A percentile compares a stretch with the other conserved stretches of the same genome.
Conservation (phyloP, 2,888 invertebrate genomes). For the Balanococcus diminutus region DNA sequence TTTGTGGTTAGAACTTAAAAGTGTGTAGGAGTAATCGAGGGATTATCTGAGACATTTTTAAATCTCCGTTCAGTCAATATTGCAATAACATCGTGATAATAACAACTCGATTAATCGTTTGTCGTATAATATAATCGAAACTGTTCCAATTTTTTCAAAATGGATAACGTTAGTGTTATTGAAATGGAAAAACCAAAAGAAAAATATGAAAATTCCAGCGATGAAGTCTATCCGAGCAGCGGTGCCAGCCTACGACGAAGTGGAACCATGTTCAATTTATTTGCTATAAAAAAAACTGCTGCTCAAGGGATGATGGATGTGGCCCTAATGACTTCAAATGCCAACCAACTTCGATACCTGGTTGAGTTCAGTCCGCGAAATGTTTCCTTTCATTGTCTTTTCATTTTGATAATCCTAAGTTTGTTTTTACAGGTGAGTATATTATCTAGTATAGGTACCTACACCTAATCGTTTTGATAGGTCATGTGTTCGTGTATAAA, state of each 20-base stretch:
- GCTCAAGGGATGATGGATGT: constrained; percentile 94
- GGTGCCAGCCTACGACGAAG: neutral
- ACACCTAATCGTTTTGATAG: no score
- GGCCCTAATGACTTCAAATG: constrained; percentile 85
- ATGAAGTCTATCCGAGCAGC: neutral
- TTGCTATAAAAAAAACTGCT: constrained; percentile 87
- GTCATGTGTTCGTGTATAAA: no score
- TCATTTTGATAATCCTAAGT: constrained; percentile 76
- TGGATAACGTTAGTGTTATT: neutral
- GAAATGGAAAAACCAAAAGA: neutral
- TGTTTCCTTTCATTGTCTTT: constrained; percentile 69
- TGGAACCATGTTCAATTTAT: constrained; percentile 66
- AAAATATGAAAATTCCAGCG: neutral
- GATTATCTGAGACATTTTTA: neutral
- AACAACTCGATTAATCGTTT: neutral
- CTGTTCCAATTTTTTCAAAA: neutral
- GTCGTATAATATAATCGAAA: neutral
- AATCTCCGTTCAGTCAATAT: neutral
- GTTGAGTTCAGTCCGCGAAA: constrained; percentile 64
- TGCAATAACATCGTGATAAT: neutral
- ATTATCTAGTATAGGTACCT: neutral
- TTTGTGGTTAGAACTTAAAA: neutral
- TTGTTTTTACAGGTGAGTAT: constrained; percentile 76
- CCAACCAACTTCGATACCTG: constrained; percentile 86
- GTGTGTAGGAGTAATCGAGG: no score